Evolutionary conservation across 2,888 invertebrate genomes (phyloP).

Genomic region (Venustoraphidia nigricollis): DNA sequence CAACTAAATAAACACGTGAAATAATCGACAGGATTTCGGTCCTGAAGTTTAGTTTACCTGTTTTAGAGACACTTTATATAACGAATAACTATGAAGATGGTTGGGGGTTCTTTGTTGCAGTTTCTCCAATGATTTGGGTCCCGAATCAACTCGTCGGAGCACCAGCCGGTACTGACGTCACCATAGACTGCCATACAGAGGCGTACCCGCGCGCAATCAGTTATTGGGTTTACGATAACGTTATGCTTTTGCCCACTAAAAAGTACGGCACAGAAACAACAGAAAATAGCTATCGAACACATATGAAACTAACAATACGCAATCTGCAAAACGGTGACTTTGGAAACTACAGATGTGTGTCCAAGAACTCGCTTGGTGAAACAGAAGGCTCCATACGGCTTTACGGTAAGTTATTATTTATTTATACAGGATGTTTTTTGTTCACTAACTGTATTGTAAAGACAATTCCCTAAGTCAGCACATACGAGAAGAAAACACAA

Average conservation of each 20-base stretch:
- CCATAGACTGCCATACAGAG: constrained; percentile 85
- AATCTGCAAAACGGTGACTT: constrained; percentile 73
- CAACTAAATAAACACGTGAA: no score
- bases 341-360: constrained; percentile 83
- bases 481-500: no score
- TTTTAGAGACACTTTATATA: no score
- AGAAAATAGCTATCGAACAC: constrained; percentile 76
- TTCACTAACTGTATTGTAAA: background rate
- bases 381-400: constrained; percentile 85
- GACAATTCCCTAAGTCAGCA: background rate
- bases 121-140: constrained; percentile 89
- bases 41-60: no score
- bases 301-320: constrained; percentile 78
- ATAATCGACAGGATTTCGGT: no score
- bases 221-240: constrained; percentile 83
- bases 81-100: no score
- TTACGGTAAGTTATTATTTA: constrained; percentile 52
- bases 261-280: constrained; percentile 72
- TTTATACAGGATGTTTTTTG: background rate
- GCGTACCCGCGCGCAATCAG: constrained; percentile 84
- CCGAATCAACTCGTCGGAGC: constrained; percentile 88
- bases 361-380: constrained; percentile 85
- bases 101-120: constrained; percentile 32
- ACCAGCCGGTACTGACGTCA: constrained; percentile 78
- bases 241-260: constrained; percentile 78